Evolutionary conservation across 2,797 vertebrate species (phyloP), one percentile per base, ranked within the genome.

Genomic region (Gymnoscopelus microlampas): DNA sequence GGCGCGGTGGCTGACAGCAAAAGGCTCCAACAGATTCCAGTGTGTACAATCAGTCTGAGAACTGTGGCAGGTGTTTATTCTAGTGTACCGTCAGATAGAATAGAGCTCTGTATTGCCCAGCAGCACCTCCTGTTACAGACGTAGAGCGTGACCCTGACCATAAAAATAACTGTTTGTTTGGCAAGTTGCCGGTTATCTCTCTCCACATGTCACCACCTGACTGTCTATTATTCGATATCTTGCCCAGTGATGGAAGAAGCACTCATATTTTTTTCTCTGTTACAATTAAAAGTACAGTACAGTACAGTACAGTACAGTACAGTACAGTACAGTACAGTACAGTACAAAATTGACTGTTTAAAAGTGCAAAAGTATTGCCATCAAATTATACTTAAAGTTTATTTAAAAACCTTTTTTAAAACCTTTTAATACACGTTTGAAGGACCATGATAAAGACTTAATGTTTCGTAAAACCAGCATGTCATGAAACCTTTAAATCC

Each of bases 21-120:
- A 26, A 32, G 44, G 60, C 58, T 82, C 62, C 59, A 60, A 66
- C 63, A 57, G 44, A 68, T 12, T 32, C 11, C 3, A 6, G 12
- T 82, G 78, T 86, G 63, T 91, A 78, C 82, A 80, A 87, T 89
- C 83, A 82, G 65, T 89, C 88, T 87, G 83, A 80, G 81, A 87
- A 86, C 76, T 65, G 80, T 10, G 48, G 74, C 88, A 91, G 87
- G 86, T 92, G 89, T 89, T 87, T 87, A 78, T 83, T 87, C 69
- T 66, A 83, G 77, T 12, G 4, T 53, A 69, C 62, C 63, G 12
- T 0, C 63, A 67, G 58, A 56, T 79, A 88, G 84, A 89, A 81
- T 86, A 68, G 81, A 86, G 78, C 62, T 51, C 72, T 71, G 77
- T 70, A 81, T 53, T 24, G 14, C 55, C 47, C 65, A 32, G 53